These are phyloP conservation scores for Axis porcinus DNA, from an alignment of 2,113 vertebrate species.

Conservation along the genomic window DNA sequence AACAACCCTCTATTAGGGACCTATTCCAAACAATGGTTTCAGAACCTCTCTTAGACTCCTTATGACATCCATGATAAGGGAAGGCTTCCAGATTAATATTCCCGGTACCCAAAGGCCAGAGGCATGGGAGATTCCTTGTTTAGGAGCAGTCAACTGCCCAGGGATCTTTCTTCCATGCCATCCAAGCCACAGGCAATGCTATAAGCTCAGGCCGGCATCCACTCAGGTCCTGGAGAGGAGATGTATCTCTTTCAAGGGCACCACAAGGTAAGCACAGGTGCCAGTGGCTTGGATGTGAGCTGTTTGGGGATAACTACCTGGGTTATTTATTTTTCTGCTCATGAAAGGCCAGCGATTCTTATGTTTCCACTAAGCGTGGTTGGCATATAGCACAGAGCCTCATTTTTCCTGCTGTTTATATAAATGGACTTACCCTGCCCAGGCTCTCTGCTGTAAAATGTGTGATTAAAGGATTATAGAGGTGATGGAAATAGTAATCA, in stretches of 20 bases:
- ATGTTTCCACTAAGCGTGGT: neutral
- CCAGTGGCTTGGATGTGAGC: neutral
- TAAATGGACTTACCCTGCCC: conserved; percentile 59
- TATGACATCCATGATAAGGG: neutral
- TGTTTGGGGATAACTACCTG: neutral
- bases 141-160: no score
- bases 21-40: neutral
- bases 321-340: conserved; percentile 38
- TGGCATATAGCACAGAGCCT: conserved; percentile 38
- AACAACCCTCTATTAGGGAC: neutral
- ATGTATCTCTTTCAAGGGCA: neutral
- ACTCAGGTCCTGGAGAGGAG: neutral
- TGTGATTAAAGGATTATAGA: conserved; percentile 73
- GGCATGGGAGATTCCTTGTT: neutral
- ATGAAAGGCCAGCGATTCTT: neutral
- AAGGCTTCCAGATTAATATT: neutral
- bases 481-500: conserved; percentile 71
- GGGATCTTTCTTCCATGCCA: neutral
- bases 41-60: neutral
- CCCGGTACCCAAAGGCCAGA: neutral
- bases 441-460: conserved; percentile 52
- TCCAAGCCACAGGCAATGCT: neutral
- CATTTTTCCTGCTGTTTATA: conserved; percentile 52
- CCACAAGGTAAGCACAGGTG: neutral
- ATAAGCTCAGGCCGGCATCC: neutral